Conservation (phyloP, 2,113 vertebrate species). For the Meleagris gallopavo region DNA sequence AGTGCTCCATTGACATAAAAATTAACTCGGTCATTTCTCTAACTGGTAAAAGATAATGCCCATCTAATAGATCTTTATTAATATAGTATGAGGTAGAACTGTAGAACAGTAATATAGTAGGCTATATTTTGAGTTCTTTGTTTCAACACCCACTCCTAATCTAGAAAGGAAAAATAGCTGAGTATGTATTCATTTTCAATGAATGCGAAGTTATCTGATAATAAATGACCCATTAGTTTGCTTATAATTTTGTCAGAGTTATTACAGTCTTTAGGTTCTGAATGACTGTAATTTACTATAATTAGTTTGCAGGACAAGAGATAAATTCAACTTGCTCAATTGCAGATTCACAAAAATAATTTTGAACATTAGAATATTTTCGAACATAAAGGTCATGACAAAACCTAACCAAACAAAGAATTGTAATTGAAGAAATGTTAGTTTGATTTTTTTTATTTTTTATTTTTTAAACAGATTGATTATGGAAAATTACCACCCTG, state of each 20-base stretch:
- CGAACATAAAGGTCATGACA: neutral
- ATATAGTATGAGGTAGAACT: neutral
- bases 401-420: constrained; percentile 22
- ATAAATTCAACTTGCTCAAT: constrained; percentile 60
- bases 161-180: neutral
- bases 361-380: constrained; percentile 31
- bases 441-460: neutral
- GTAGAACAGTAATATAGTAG: neutral
- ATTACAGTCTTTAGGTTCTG: constrained; percentile 58
- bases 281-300: constrained; percentile 68
- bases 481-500: constrained; percentile 23
- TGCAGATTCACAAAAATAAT: constrained; percentile 57
- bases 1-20: neutral
- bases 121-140: neutral
- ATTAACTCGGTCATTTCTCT: neutral
- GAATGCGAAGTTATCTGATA: constrained; percentile 62
- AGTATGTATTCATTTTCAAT: constrained; percentile 27
- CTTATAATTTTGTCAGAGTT: constrained; percentile 60
- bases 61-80: neutral
- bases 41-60: neutral
- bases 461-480: neutral
- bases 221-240: constrained; percentile 66
- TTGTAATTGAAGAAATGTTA: neutral
- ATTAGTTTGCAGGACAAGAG: constrained; percentile 67
- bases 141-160: constrained; percentile 16